A percentile compares a stretch with the other conserved stretches of the same genome.
Conservation (phyloP, 2,113 vertebrate species). For the Melospiza georgiana region DNA sequence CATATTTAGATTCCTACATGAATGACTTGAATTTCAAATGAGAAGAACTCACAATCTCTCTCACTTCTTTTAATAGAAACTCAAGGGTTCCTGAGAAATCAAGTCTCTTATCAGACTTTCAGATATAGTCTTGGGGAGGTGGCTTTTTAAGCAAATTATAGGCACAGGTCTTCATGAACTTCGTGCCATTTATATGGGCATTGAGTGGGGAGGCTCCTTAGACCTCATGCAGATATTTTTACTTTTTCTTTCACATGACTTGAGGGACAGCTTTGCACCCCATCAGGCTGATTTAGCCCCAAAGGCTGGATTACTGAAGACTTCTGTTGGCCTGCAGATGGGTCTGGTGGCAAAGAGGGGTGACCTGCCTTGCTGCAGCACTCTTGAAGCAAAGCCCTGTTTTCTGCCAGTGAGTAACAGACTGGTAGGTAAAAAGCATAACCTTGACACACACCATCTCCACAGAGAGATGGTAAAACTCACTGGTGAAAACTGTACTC, state of each 20-base stretch:
- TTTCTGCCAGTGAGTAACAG: neutral
- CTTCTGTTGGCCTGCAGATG: neutral
- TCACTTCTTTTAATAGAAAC: neutral
- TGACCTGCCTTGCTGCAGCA: neutral
- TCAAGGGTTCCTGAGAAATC: neutral
- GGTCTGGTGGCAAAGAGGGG: neutral
- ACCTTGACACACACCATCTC: neutral
- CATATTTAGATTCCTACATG: neutral
- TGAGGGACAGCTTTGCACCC: neutral
- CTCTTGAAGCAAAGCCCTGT: neutral
- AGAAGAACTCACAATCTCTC: neutral
- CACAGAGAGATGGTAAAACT: neutral
- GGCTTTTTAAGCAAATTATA: neutral
- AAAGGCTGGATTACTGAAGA: neutral
- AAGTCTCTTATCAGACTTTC: neutral
- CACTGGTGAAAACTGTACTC: neutral
- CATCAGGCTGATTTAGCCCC: neutral
- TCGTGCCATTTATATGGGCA: accelerated
- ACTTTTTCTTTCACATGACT: neutral
- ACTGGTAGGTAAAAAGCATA: neutral
- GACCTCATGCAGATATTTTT: neutral
- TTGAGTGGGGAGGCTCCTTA: neutral
- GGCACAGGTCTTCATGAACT: neutral
- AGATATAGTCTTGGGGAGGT: neutral
- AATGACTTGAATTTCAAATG: neutral